Base-by-base conservation (phyloP, 2,797 vertebrate species). In the Nasua narica region DNA sequence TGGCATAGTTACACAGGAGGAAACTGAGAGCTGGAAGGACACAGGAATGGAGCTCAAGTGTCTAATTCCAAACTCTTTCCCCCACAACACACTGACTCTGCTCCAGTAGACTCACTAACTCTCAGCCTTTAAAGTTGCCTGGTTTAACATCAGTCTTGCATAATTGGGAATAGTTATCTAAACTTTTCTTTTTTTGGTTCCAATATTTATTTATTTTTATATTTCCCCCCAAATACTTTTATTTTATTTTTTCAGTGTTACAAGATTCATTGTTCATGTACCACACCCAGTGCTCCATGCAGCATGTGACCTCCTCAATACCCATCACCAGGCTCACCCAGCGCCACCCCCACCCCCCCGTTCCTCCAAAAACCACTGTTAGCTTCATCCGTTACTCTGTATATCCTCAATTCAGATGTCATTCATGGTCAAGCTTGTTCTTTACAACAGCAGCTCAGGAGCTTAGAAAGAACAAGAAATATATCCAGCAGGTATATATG, bases 381-480 rank as follows among this genome's bases (percentile, higher is more conserved):
- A 93, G 65, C 37, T 56, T 97, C 69, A 78, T 90, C 43, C 13
- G 8, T 48, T 76, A 72, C n/a, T 90, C 19, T 54, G 69, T 79
- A 78, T 82, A 21, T 50, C 90, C 85, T 97, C 62, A 77, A 94
- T 87, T 78, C 85, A 90, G 58, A 95, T 85, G 88, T 96, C 97
- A 93, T 7, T 97, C 69, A 93, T 96, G 87, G 97, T 94, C 95
- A 97, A 94, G 35, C 85, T 56, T 76, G 58, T 91, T 94, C 90
- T 97, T 97, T 74, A 18, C 89, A 79, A 90, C 65, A 62, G 25
- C 52, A 46, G 48, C 88, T 96, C 67, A 97, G 87, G 95, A 43
- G 27, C 85, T 97, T 97, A 77, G 96, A 98, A 98, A 92, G 85
- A 81, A 96, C 48, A 97, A 95, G 21, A 65, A 95, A 90, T 86